Evolutionary conservation across 2,888 invertebrate species (phyloP), one percentile per base, ranked within the genome.

Genomic region (Ophonus ardosiacus): DNA sequence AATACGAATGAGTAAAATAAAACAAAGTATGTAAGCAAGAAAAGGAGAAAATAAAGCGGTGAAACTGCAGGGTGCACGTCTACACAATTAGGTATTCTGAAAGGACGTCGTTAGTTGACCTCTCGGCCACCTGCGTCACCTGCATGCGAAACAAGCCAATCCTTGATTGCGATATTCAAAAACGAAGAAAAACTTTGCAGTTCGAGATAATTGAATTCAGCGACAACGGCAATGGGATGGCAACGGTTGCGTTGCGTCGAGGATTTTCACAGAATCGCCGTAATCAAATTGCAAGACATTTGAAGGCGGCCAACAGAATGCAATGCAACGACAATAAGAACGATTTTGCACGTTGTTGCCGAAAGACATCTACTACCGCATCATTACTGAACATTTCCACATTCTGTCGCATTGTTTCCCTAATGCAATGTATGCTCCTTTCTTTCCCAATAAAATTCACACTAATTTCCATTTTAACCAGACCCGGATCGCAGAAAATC

Each of bases 141-240:
- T 61, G 61, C 84, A 84, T 84, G 84, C 84, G 84, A 84, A 84
- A 84, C 78, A 78, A 84, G 84, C 56, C 65, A 18, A 51, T 78
- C 56, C 84, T 78, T 84, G 84, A 84, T 84, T 84, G 84, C 84
- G 51, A 84, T 84, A 84, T 84, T 84, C 84, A 84, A 78, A 84
- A 84, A 84, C 56, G 78, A 84, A 61, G 65, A 78, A 84, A 74
- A 84, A 84, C 63, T 78, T 84, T 78, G 13, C 76, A 76, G 65
- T 51, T 78, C 78, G 65, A 84, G 78, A 84, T 84, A 84, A 84
- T 84, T 84, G 84, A 84, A 84, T 84, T 84, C 18, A 56, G 43
- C 65, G 81, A 18, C 57, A 51, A 56, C 24, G 56, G 43, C 59
- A 18, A 51, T 65, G 31, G 5, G 31, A 31, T 31, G 68, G 71